Conservation (phyloP, 2,113 vertebrate genomes). For the Pachypanchax playfairii region DNA sequence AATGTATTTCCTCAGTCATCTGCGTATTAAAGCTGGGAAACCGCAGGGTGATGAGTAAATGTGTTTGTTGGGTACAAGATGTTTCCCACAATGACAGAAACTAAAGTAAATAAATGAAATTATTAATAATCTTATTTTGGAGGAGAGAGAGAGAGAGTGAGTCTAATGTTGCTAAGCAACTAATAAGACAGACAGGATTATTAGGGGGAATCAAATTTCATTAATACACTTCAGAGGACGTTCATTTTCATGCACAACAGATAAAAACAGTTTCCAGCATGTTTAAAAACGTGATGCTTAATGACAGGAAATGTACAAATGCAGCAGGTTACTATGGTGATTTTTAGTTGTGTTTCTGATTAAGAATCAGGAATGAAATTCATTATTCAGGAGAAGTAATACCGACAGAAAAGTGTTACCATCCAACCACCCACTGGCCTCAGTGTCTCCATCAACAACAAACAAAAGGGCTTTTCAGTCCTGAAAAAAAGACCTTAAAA, state of each 20-base stretch:
- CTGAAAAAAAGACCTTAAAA: constrained; percentile 2
- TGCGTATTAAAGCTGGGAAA: no score
- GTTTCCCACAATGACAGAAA: background rate
- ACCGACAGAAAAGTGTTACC: constrained; percentile 14
- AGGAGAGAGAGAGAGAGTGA: no score
- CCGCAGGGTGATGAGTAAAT: no score
- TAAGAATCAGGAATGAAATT: constrained; percentile 24
- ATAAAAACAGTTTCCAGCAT: constrained; percentile 13
- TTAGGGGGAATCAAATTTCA: constrained; percentile 30
- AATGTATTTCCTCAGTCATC: no score
- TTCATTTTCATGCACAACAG: constrained; percentile 20
- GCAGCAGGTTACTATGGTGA: background rate
- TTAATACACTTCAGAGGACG: constrained; percentile 19
- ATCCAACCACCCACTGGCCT: constrained; percentile 34
- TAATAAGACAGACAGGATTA: constrained; percentile 36
- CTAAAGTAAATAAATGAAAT: constrained; percentile 24
- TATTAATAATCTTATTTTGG: constrained; percentile 5
- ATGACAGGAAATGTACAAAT: background rate
- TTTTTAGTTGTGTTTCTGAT: constrained; percentile 8
- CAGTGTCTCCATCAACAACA: constrained; percentile 10
- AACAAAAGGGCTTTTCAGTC: constrained; percentile 13
- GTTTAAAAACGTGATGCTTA: constrained; percentile 24
- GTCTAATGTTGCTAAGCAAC: constrained; percentile 64
- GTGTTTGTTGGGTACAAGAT: no score
- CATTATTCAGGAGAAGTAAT: constrained; percentile 40